Conservation (phyloP, 2,113 vertebrate genomes). For the Muntiacus reevesi region DNA sequence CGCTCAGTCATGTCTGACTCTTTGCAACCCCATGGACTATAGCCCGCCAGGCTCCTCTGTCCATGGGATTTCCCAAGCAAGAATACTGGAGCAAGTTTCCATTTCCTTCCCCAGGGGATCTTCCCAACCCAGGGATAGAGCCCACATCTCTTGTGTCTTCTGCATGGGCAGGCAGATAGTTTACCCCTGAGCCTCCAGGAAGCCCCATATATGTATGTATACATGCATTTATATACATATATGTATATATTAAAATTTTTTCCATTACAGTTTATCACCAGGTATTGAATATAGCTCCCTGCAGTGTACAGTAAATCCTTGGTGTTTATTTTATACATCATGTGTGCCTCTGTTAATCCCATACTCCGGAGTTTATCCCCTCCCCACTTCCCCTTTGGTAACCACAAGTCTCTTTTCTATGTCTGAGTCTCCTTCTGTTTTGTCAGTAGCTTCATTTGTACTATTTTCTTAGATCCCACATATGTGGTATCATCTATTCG, state of each 20-base stretch:
- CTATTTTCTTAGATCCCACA: not conserved
- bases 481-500: not conserved
- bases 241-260: not conserved
- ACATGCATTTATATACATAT: not conserved
- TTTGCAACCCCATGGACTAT: not conserved
- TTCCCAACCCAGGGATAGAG: not conserved
- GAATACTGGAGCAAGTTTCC: not conserved
- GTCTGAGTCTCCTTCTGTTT: not conserved
- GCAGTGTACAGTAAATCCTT: not conserved
- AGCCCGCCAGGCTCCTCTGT: not conserved
- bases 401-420: not conserved
- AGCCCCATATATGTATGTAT: not conserved
- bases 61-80: not conserved
- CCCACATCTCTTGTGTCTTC: not conserved
- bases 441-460: not conserved
- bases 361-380: not conserved
- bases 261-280: not conserved
- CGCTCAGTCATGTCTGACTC: not conserved
- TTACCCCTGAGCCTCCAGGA: not conserved
- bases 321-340: not conserved
- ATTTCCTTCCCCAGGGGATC: not conserved
- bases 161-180: not conserved
- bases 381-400: not conserved
- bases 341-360: not conserved
- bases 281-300: not conserved